These are phyloP conservation scores for Heliconius cydno DNA, from an alignment of 2,888 invertebrate species.

Conservation along the genomic window DNA sequence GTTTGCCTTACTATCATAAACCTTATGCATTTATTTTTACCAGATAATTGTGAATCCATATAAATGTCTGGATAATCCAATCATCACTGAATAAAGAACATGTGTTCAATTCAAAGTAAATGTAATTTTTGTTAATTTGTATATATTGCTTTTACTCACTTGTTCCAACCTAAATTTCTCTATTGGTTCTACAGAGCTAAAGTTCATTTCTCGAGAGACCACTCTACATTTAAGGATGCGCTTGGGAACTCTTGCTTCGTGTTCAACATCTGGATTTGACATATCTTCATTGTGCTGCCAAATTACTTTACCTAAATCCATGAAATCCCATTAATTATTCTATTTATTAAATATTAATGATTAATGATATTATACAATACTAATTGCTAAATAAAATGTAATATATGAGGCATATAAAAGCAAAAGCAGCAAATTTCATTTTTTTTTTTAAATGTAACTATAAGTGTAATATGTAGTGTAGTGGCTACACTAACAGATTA, in stretches of 20 bases:
- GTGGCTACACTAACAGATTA: too few relatives aligned
- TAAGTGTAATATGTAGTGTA: too few relatives aligned
- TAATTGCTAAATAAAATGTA: neutral
- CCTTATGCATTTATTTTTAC: too few relatives aligned
- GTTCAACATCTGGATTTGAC: conserved; percentile 93
- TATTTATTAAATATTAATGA: neutral
- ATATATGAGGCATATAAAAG: neutral
- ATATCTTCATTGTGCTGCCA: conserved; percentile 99
- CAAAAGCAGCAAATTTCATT: too few relatives aligned
- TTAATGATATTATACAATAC: neutral
- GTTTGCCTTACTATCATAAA: too few relatives aligned
- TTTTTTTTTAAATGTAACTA: too few relatives aligned
- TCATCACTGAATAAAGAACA: neutral
- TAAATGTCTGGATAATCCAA: neutral
- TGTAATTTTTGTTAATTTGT: neutral
- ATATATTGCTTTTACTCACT: conserved; percentile 56
- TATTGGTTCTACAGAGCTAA: conserved; percentile 95
- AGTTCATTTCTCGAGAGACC: conserved; percentile 94
- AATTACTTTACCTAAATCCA: conserved; percentile 89
- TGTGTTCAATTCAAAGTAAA: neutral
- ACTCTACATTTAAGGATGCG: conserved; percentile 96
- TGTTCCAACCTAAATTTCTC: conserved; percentile 97
- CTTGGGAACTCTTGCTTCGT: conserved; percentile 98
- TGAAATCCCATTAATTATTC: neutral
- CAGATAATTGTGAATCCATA: too few relatives aligned